A percentile compares a stretch with the other conserved stretches of the same genome.
Evolutionary conservation across 2,888 invertebrate genomes (phyloP).

Genomic region (Cynaeus angustus): DNA sequence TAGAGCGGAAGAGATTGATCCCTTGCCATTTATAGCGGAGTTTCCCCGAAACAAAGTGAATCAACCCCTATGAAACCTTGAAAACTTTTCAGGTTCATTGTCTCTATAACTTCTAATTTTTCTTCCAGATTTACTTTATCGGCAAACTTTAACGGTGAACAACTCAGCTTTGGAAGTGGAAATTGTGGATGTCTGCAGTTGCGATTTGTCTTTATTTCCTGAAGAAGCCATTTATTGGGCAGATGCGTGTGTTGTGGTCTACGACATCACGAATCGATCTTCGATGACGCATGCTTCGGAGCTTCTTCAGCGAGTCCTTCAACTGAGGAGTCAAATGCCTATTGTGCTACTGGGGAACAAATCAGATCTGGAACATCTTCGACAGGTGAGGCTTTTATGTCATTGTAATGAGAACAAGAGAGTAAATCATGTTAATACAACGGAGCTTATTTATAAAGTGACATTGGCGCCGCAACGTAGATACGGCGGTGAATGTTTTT

Average conservation of each 20-base stretch:
- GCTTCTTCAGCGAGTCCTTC: conserved; percentile 75
- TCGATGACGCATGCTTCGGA: conserved; percentile 82
- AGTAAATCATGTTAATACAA: conserved; percentile 11
- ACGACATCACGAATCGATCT: conserved; percentile 83
- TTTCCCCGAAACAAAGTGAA: conserved; percentile 27
- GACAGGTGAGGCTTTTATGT: conserved; percentile 75
- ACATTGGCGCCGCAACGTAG: conserved; percentile 15
- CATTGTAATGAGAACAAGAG: conserved; percentile 20
- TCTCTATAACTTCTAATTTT: conserved; percentile 7
- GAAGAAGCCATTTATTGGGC: conserved; percentile 83
- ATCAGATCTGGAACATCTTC: conserved; percentile 84
- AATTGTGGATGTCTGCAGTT: conserved; percentile 86
- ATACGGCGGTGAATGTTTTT: conserved; percentile 9
- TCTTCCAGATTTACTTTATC: conserved; percentile 83
- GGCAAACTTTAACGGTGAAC: conserved; percentile 83
- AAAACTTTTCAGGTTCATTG: conserved; percentile 36
- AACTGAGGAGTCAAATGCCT: conserved; percentile 72
- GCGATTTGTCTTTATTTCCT: conserved; percentile 74
- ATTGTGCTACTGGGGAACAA: conserved; percentile 85
- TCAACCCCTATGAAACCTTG: conserved; percentile 18
- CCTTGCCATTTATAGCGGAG: conserved; percentile 23
- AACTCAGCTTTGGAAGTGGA: conserved; percentile 83
- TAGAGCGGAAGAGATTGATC: conserved; percentile 9
- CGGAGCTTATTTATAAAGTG: conserved; percentile 24
- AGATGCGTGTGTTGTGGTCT: conserved; percentile 85